A percentile compares a stretch with the other conserved stretches of the same genome.
phyloP scores from a whole-genome alignment of 2,888 invertebrate genomes.

The Tethea ocularis region DNA sequence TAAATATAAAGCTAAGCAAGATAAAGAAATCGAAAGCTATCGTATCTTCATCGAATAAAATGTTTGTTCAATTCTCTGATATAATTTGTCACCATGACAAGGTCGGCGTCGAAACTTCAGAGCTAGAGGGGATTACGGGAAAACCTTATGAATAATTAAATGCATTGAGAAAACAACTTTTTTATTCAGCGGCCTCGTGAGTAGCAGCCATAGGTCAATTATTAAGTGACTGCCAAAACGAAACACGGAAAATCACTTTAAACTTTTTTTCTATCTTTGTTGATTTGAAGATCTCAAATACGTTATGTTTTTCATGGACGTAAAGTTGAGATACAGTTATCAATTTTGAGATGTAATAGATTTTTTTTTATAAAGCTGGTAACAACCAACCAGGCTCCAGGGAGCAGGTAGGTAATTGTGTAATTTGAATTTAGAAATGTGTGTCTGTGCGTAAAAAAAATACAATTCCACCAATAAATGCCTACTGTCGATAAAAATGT shows the following conservation, averaged over 20 bases:
- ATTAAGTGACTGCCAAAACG: slow-evolving; percentile 51
- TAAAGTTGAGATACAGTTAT: no score
- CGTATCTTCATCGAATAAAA: slow-evolving; percentile 48
- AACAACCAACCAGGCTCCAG: no score
- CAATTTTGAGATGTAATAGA: no score
- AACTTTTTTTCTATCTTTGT: slow-evolving; percentile 13
- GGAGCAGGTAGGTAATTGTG: no score
- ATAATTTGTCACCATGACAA: slow-evolving; percentile 79
- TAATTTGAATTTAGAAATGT: no score
- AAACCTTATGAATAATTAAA: slow-evolving; percentile 81
- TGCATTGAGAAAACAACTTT: slow-evolving; percentile 63
- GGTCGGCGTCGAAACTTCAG: slow-evolving; percentile 55
- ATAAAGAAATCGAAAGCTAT: slow-evolving; percentile 13
- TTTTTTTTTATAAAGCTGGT: no score
- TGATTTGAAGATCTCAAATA: background rate
- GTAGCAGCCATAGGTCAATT: slow-evolving; percentile 46
- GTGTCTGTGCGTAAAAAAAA: no score
- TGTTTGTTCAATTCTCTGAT: slow-evolving; percentile 50
- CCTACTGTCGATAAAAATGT: no score
- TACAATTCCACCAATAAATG: no score
- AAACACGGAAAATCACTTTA: slow-evolving; percentile 61
- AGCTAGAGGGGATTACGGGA: slow-evolving; percentile 60
- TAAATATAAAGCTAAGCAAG: no score
- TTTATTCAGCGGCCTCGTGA: slow-evolving; percentile 49
- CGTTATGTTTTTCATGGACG: no score